Base-by-base conservation (phyloP, 2,797 vertebrate species). In the Champsocephalus gunnari region DNA sequence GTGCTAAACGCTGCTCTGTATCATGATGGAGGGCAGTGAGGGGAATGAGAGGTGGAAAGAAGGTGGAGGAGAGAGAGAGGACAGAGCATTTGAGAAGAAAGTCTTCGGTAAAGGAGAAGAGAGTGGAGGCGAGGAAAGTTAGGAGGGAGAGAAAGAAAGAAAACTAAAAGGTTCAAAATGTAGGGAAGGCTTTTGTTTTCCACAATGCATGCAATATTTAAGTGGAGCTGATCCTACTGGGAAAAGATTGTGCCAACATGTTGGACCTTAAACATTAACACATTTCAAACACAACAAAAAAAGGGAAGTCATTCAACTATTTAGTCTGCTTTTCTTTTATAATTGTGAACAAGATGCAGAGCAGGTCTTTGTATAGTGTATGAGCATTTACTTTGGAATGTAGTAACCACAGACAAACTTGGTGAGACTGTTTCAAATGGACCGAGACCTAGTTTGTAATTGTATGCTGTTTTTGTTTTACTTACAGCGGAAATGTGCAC, bases 1-100 rank as follows among this genome's bases (percentile, higher is more conserved):
- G 66, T 57, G 73, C 78, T 80, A 66, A 75, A 79, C 54, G 62
- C 71, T 69, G 73, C 61, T 67, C 6, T 62, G 12, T 47, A 50
- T 45, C 34, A 64, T 66, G 73, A 82, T 77, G 65, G 64, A 75
- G 56, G 63, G 41, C 16, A 56, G 47, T 13, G 44, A 56, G 32
- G 28, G 55, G 16, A 68, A 51, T 51, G 62, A 19, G 60, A 73
- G 66, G 64, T 28, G 75, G 59, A 32, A 49, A 38, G 48, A 19
- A 7, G 41, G 79, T 12, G 28, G 12, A 28, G 53, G 38, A 19
- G 44, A 14, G 10, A 45, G 43, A 50, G 62, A 41, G 51, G 21
- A 53, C 24, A 5, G 43, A 9, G 53, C 11, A 5, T 38, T 49
- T 17, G 12, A 51, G 16, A 47, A 54, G 45, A 60, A 44, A 63